A percentile compares a stretch with the other conserved stretches of the same genome.
phyloP scores from a whole-genome alignment of 2,113 vertebrate genomes.

The Leptocoma aspasia region DNA sequence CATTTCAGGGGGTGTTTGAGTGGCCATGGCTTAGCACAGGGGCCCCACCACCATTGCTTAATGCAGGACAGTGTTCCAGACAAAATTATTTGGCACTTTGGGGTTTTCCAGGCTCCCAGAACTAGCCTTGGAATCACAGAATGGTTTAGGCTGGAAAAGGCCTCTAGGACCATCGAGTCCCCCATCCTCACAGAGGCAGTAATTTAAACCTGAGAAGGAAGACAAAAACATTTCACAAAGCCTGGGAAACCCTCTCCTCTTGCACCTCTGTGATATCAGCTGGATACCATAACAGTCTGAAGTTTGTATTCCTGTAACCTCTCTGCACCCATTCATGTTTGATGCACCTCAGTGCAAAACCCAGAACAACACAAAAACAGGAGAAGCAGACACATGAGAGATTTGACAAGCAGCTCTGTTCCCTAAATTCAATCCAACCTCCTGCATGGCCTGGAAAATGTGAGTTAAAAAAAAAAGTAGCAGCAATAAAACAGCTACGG shows the following conservation, averaged over 20 bases:
- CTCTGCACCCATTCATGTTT: not conserved
- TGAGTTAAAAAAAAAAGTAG: accelerated
- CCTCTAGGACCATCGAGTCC: not conserved
- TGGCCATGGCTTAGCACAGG: not conserved
- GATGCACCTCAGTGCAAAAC: not conserved
- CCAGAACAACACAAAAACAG: not conserved
- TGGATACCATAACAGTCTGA: not conserved
- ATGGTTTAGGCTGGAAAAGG: not conserved
- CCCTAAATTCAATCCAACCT: not conserved
- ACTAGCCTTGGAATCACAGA: not conserved
- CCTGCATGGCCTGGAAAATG: accelerated
- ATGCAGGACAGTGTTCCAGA: not conserved
- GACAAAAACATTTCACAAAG: not conserved
- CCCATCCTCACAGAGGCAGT: accelerated
- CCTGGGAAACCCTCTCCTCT: not conserved
- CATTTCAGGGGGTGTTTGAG: accelerated
- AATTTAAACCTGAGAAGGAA: not conserved
- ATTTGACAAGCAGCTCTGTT: not conserved
- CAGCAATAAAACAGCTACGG: not conserved
- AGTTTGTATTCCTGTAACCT: not conserved
- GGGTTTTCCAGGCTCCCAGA: not conserved
- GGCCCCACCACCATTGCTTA: not conserved
- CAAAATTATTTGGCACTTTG: not conserved
- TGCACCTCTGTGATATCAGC: not conserved
- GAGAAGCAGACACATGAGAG: not conserved